phyloP scores from a whole-genome alignment of 2,888 invertebrate genomes.

The Celastrina argiolus region DNA sequence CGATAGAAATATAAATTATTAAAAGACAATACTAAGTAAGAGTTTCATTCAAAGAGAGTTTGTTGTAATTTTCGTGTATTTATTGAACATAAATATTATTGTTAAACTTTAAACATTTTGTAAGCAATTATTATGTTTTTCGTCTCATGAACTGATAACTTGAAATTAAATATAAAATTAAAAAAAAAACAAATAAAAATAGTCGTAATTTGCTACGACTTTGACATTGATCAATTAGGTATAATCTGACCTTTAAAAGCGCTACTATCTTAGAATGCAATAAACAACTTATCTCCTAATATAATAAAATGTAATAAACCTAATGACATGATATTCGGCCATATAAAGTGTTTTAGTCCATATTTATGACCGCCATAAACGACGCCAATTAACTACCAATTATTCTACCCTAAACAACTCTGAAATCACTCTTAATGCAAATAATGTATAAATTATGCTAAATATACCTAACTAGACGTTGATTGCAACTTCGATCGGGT shows the following conservation, averaged over 20 bases:
- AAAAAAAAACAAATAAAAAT: background rate
- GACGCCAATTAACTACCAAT: constrained; percentile 10
- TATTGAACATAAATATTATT: no score
- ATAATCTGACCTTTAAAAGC: constrained; percentile 4
- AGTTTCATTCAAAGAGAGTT: no score
- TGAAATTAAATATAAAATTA: background rate
- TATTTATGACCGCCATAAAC: constrained; percentile 9
- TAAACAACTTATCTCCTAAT: constrained; percentile 19
- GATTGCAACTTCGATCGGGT: background rate
- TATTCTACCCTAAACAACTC: background rate
- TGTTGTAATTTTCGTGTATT: no score
- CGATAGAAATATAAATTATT: no score
- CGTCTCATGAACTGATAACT: no score
- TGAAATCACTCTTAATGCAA: background rate
- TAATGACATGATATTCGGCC: constrained; percentile 16
- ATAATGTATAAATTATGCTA: background rate
- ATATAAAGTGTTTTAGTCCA: constrained; percentile 17
- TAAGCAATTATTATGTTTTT: no score
- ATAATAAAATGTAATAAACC: constrained; percentile 18
- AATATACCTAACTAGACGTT: background rate
- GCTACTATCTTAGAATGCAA: constrained; percentile 10
- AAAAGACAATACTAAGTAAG: no score
- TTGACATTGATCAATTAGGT: constrained; percentile 17
- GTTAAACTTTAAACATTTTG: no score
- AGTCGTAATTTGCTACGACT: background rate